phyloP scores from a whole-genome alignment of 2,888 invertebrate species.

The Agriopis leucophaearia region DNA sequence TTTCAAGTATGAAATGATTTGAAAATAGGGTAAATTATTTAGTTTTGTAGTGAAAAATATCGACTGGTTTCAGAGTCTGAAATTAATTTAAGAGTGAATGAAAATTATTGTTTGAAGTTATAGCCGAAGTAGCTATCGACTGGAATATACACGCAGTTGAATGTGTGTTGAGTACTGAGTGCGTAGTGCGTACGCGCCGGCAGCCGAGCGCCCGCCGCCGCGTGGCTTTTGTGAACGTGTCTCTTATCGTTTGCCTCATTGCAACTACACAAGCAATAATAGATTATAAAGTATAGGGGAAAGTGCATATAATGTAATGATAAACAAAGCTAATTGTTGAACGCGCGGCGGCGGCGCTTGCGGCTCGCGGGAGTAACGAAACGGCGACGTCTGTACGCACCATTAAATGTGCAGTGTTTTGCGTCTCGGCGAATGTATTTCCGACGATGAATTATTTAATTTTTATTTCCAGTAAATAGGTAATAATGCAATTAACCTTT shows the following conservation, averaged over 20 bases:
- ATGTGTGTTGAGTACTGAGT: constrained; percentile 25
- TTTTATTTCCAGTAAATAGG: constrained; percentile 64
- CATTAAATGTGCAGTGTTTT: constrained; percentile 60
- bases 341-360: constrained; percentile 8
- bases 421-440: constrained; percentile 72
- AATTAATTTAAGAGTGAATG: constrained; percentile 64
- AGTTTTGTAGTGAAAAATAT: constrained; percentile 64
- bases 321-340: constrained; percentile 4
- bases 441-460: constrained; percentile 58
- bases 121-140: constrained; percentile 44
- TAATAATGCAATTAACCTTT: constrained; percentile 64
- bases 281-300: constrained; percentile 17
- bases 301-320: constrained; percentile 20
- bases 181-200: constrained; percentile 12
- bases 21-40: constrained; percentile 66
- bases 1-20: constrained; percentile 58
- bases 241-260: constrained; percentile 16
- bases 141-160: constrained; percentile 28
- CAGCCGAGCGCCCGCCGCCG: not conserved
- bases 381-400: constrained; percentile 47
- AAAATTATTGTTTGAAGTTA: constrained; percentile 77
- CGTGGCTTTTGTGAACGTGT: constrained; percentile 18
- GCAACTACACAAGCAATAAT: constrained; percentile 29
- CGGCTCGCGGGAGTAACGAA: constrained; percentile 33
- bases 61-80: constrained; percentile 77